These are phyloP conservation scores for Drosophila melanogaster DNA, from an alignment of 1,140 invertebrate species.

Conservation along the genomic window DNA sequence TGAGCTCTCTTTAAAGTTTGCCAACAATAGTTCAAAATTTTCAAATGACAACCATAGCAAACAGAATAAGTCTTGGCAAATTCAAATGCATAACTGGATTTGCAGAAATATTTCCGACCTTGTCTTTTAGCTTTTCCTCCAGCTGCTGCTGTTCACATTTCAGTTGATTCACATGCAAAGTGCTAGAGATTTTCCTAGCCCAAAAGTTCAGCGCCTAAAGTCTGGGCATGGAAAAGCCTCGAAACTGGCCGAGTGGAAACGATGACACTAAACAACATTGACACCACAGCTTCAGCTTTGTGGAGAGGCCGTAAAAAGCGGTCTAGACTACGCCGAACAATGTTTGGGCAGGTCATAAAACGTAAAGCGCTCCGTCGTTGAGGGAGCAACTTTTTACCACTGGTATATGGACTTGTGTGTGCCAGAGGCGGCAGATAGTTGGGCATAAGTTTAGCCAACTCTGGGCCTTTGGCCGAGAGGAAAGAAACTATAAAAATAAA, in stretches of 20 bases:
- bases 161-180: conserved; percentile 66
- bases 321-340: conserved; percentile 63
- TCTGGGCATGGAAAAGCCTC: conserved; percentile 41
- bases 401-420: conserved; percentile 30
- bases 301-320: conserved; percentile 63
- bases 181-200: conserved; percentile 29
- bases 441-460: conserved; percentile 52
- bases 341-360: conserved; percentile 64
- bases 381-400: conserved; percentile 53
- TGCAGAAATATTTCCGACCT: conserved; percentile 10
- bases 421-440: conserved; percentile 45
- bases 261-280: conserved; percentile 75
- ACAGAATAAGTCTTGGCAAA: conserved; percentile 11
- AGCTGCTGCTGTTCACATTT: conserved; percentile 49
- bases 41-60: not conserved
- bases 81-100: conserved; percentile 32
- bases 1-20: not conserved
- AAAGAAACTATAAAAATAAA: conserved; percentile 26
- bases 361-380: conserved; percentile 52
- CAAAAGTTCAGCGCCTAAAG: conserved; percentile 24
- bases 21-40: not conserved
- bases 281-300: conserved; percentile 63
- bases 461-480: conserved; percentile 19
- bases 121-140: conserved; percentile 4
- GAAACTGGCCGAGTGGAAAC: conserved; percentile 54